phyloP scores from a whole-genome alignment of 2,888 invertebrate species.

The Subacronicta megacephala region DNA sequence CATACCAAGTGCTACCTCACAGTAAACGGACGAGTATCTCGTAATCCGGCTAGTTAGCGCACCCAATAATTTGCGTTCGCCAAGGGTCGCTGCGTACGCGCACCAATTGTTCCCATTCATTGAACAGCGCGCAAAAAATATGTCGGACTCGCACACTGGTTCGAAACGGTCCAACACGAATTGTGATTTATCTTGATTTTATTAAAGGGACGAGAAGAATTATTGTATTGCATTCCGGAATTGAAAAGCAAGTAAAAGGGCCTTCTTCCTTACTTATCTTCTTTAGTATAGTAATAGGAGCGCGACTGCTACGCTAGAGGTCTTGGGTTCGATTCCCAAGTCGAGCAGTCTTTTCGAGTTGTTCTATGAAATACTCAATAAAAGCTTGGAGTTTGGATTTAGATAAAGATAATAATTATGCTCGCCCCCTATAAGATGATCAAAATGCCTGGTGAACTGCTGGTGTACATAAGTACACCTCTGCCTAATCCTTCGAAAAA shows the following conservation, averaged over 20 bases:
- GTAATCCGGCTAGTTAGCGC: constrained; percentile 67
- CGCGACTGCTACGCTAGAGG: too few species aligned
- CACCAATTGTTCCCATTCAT: constrained; percentile 53
- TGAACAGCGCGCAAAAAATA: constrained; percentile 44
- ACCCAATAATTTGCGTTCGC: constrained; percentile 69
- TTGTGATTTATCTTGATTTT: constrained; percentile 50
- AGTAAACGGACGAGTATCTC: constrained; percentile 55
- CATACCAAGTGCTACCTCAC: constrained; percentile 44
- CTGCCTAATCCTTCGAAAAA: too few species aligned
- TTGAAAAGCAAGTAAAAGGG: constrained; percentile 1
- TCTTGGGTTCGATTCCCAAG: too few species aligned
- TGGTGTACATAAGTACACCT: too few species aligned
- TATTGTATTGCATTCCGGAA: constrained; percentile 25
- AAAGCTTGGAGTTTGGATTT: too few species aligned
- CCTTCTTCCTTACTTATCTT: too few species aligned
- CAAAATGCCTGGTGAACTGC: too few species aligned
- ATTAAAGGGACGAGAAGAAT: constrained; percentile 81
- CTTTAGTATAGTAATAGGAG: too few species aligned
- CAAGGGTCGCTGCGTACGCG: constrained; percentile 72
- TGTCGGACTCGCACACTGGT: constrained; percentile 54
- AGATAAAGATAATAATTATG: too few species aligned
- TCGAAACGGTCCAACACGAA: constrained; percentile 42
- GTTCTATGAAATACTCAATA: too few species aligned
- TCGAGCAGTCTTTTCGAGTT: too few species aligned
- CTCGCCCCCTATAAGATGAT: too few species aligned